Conservation (phyloP, 2,888 invertebrate species). For the Anthrax anthrax region DNA sequence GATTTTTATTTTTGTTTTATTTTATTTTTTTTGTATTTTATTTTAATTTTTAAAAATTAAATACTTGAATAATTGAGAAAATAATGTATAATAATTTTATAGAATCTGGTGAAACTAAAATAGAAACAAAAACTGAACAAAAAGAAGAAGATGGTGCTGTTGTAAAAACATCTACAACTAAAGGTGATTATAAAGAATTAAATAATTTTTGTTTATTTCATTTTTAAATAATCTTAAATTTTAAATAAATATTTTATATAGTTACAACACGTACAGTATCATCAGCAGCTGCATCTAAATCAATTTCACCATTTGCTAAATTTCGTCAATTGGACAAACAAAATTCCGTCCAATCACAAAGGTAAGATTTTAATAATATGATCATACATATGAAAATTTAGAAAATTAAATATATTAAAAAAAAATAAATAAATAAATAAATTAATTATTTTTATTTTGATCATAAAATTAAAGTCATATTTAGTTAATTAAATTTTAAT, state of each 20-base stretch:
- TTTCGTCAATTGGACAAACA: constrained; percentile 84
- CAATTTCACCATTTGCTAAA: constrained; percentile 78
- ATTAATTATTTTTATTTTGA: too few relatives aligned
- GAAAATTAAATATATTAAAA: too few relatives aligned
- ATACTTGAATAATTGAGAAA: too few relatives aligned
- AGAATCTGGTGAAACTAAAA: constrained; percentile 25
- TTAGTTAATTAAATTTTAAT: too few relatives aligned
- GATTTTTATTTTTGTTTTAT: too few relatives aligned
- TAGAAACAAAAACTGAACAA: constrained; percentile 33
- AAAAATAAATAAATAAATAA: too few relatives aligned
- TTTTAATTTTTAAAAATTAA: too few relatives aligned
- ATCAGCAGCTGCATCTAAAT: constrained; percentile 42
- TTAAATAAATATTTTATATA: constrained; percentile 12
- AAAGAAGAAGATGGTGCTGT: constrained; percentile 43
- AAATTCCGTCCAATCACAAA: constrained; percentile 60
- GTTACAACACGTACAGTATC: constrained; percentile 38
- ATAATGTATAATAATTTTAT: too few relatives aligned
- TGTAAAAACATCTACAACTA: constrained; percentile 45
- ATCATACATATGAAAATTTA: too few relatives aligned
- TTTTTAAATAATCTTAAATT: neutral
- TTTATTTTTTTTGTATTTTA: too few relatives aligned
- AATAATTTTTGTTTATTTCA: neutral
- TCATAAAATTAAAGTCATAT: too few relatives aligned
- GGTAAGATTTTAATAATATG: too few relatives aligned
- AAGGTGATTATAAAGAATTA: constrained; percentile 33